phyloP scores from a whole-genome alignment of 2,888 invertebrate species.

The Spicauda simplicius region DNA sequence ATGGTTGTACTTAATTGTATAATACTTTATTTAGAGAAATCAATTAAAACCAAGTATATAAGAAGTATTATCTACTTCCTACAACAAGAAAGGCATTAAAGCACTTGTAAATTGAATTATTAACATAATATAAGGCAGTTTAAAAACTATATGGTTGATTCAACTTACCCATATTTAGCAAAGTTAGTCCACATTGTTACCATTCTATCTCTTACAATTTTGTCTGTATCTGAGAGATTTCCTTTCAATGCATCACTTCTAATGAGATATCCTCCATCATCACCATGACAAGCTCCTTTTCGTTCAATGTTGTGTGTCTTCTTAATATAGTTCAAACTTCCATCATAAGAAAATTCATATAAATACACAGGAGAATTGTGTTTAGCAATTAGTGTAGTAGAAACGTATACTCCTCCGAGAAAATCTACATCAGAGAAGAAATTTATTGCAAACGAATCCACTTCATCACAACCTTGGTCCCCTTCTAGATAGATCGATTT shows the following conservation, averaged over 20 bases:
- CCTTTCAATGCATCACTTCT: slow-evolving; percentile 57
- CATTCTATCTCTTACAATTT: slow-evolving; percentile 70
- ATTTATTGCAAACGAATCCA: slow-evolving; percentile 70
- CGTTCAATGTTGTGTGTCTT: slow-evolving; percentile 66
- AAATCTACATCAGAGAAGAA: slow-evolving; percentile 81
- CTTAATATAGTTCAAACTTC: slow-evolving; percentile 81
- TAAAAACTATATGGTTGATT: neutral
- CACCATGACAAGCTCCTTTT: slow-evolving; percentile 85
- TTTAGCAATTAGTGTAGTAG: slow-evolving; percentile 64
- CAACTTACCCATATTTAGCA: slow-evolving; percentile 80
- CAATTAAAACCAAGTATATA: neutral
- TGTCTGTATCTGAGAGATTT: slow-evolving; percentile 57
- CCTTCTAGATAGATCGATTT: slow-evolving; percentile 76
- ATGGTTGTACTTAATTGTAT: too few relatives aligned
- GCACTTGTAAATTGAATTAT: too few relatives aligned
- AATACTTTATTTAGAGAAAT: neutral
- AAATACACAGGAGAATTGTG: slow-evolving; percentile 78
- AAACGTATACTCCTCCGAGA: slow-evolving; percentile 63
- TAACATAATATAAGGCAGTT: neutral
- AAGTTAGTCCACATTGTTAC: slow-evolving; percentile 87
- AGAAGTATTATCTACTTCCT: too few relatives aligned
- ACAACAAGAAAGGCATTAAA: neutral
- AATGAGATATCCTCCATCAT: slow-evolving; percentile 86
- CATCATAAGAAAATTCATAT: slow-evolving; percentile 85
- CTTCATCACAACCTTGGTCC: slow-evolving; percentile 58